Conservation (phyloP, 1,140 invertebrate genomes). For the Lineus longissimus region DNA sequence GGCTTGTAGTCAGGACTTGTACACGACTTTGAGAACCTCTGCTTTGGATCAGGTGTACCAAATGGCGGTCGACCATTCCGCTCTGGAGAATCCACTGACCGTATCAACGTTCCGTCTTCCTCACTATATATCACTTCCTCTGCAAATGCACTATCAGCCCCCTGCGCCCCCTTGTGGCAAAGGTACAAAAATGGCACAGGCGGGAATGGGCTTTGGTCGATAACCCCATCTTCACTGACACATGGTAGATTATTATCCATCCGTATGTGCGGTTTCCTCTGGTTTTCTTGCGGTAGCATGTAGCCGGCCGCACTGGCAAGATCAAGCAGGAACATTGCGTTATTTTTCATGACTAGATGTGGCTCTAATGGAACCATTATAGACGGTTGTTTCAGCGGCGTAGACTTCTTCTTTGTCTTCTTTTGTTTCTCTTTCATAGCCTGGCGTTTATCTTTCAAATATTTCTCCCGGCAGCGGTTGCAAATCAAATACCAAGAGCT, state of each 20-base stretch:
- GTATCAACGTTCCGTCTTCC: conserved; percentile 42
- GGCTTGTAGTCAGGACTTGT: background rate
- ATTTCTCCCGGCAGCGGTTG: conserved; percentile 80
- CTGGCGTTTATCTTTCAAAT: conserved; percentile 62
- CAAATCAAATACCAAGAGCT: conserved; percentile 90
- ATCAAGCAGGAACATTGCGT: conserved; percentile 90
- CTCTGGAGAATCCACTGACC: conserved; percentile 27
- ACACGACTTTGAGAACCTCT: background rate
- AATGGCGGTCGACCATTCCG: background rate
- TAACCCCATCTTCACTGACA: conserved; percentile 39
- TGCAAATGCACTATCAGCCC: conserved; percentile 48
- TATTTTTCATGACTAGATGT: conserved; percentile 82
- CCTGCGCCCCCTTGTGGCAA: conserved; percentile 39
- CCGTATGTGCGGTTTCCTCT: conserved; percentile 56
- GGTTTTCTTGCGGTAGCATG: conserved; percentile 34
- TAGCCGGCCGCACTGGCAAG: conserved; percentile 68
- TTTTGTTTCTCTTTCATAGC: conserved; percentile 48
- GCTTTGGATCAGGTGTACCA: background rate
- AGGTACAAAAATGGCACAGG: conserved; percentile 45
- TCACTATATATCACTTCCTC: conserved; percentile 48
- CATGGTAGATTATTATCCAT: conserved; percentile 54
- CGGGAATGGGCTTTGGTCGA: conserved; percentile 46
- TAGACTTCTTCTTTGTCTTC: conserved; percentile 49
- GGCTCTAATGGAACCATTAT: conserved; percentile 58
- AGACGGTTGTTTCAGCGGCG: conserved; percentile 31